phyloP scores from a whole-genome alignment of 2,797 vertebrate species.

The Poeciliopsis gracilis region DNA sequence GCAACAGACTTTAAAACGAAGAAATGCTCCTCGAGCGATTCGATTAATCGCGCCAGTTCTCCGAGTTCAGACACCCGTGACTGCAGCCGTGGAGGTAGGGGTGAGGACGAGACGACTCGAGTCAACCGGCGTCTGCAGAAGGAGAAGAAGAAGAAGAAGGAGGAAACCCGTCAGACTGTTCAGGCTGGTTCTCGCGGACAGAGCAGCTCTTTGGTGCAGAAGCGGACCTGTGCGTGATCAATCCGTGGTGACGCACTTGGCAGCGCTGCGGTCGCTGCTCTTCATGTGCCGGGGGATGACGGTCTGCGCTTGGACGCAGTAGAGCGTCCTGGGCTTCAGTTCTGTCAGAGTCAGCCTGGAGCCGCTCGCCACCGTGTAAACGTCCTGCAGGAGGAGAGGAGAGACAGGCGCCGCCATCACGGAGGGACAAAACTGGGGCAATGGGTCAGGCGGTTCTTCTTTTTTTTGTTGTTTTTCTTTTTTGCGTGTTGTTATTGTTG shows the following conservation, averaged over 20 bases:
- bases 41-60: slow-evolving; percentile 11
- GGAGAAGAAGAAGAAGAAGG: neutral
- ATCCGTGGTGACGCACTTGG: slow-evolving; percentile 63
- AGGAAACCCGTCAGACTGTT: slow-evolving; percentile 9
- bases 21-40: neutral
- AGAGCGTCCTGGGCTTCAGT: slow-evolving; percentile 52
- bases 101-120: neutral
- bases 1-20: neutral
- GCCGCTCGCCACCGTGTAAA: slow-evolving; percentile 58
- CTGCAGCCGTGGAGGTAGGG: slow-evolving; percentile 52
- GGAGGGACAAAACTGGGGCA: neutral
- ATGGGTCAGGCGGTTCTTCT: slow-evolving; percentile 1
- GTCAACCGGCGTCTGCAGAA: slow-evolving; percentile 26
- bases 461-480: neutral
- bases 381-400: slow-evolving; percentile 50
- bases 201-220: neutral
- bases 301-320: slow-evolving; percentile 78
- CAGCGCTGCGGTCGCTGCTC: slow-evolving; percentile 59
- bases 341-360: slow-evolving; percentile 56
- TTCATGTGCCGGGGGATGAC: slow-evolving; percentile 54
- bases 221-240: slow-evolving; percentile 51
- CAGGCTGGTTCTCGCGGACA: slow-evolving; percentile 16
- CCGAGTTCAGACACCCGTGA: neutral
- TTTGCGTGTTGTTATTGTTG: slow-evolving; percentile 3
- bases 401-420: neutral